Conservation (phyloP, 2,113 vertebrate species). For the Otolemur garnettii region DNA sequence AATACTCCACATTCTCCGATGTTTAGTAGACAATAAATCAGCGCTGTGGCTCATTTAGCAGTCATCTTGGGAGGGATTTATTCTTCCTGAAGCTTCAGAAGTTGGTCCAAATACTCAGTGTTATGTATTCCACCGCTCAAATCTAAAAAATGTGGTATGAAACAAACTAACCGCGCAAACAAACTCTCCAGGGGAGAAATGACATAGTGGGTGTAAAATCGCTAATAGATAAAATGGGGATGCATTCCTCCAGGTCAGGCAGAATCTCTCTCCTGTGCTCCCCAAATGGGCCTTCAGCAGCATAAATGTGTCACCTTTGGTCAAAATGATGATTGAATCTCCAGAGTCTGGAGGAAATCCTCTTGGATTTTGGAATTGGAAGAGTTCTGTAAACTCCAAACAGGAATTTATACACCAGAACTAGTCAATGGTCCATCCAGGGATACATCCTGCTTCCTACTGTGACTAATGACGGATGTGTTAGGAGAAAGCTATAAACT, state of each 20-base stretch:
- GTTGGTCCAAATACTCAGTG: slow-evolving; percentile 5
- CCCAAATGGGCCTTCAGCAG: not conserved
- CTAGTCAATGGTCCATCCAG: not conserved
- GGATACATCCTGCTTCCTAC: not conserved
- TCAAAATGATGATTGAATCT: slow-evolving; percentile 37
- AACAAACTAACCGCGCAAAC: slow-evolving; percentile 14
- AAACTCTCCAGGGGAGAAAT: not conserved
- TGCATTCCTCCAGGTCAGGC: not conserved
- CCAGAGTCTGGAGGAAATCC: slow-evolving; percentile 7
- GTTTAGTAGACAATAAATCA: slow-evolving; percentile 55
- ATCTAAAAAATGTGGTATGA: not conserved
- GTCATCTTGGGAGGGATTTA: slow-evolving; percentile 6
- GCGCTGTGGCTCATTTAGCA: not conserved
- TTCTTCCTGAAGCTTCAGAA: slow-evolving; percentile 38
- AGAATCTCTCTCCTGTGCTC: not conserved
- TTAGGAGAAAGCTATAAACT: slow-evolving; percentile 37
- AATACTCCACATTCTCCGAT: slow-evolving; percentile 26
- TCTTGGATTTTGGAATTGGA: slow-evolving; percentile 33
- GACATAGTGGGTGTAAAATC: not conserved
- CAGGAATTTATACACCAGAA: slow-evolving; percentile 57
- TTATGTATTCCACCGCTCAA: not conserved
- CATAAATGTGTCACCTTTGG: slow-evolving; percentile 41
- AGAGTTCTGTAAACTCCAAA: slow-evolving; percentile 38
- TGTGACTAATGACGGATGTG: not conserved
- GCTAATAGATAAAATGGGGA: not conserved